Evolutionary conservation across 2,888 invertebrate species (phyloP).

Genomic region (Drosophila paucipuncta): DNA sequence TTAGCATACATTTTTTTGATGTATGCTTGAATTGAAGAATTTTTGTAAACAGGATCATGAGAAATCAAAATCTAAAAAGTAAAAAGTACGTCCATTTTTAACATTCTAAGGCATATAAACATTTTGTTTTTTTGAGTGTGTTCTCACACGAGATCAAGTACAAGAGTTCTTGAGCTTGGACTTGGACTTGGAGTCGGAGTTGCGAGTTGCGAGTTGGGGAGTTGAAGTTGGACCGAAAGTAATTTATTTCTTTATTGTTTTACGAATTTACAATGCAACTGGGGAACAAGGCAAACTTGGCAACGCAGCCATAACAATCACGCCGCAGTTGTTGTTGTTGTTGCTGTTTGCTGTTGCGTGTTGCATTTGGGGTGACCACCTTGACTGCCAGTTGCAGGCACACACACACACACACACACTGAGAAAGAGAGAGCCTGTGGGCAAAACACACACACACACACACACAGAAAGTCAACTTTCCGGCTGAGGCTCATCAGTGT

Average conservation of each 20-base stretch:
- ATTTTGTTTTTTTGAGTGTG: constrained; percentile 2
- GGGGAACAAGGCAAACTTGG: constrained; percentile 72
- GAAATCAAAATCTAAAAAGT: fast-evolving
- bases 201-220: constrained; percentile 16
- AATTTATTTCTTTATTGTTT: constrained; percentile 86
- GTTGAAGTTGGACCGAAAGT: constrained; percentile 79
- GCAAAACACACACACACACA: constrained; percentile 32
- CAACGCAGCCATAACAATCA: constrained; percentile 80
- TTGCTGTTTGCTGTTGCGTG: constrained; percentile 60
- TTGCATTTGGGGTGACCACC: constrained; percentile 80
- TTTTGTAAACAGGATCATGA: not conserved
- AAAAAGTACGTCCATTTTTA: not conserved
- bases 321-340: constrained; percentile 66
- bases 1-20: too few species aligned
- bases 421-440: constrained; percentile 53
- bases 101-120: not conserved
- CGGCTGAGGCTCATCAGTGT: constrained; percentile 78
- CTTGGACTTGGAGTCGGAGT: constrained; percentile 32
- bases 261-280: constrained; percentile 82
- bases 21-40: too few species aligned
- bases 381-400: constrained; percentile 64
- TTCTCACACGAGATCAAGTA: constrained; percentile 63
- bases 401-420: constrained; percentile 6
- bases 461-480: constrained; percentile 30
- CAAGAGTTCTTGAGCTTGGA: constrained; percentile 77